Base-by-base conservation (phyloP, 2,797 vertebrate genomes). In the Heteromormyrus szaboi region DNA sequence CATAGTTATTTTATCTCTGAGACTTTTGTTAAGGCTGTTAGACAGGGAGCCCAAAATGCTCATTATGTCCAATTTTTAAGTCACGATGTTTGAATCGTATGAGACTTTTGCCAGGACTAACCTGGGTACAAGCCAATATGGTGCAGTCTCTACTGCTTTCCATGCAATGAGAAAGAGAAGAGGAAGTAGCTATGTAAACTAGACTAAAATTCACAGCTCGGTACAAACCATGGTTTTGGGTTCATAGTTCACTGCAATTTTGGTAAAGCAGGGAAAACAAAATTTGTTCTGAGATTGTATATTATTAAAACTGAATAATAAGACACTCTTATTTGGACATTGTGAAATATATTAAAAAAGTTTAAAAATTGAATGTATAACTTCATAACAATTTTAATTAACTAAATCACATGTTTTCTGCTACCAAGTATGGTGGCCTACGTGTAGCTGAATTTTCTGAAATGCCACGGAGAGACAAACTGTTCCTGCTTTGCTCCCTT, bases 21-120 rank as follows among this genome's bases (percentile, higher is more conserved):
- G 19, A 89, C 96, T 96, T 97, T 98, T 98, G 93, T 90, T 96
- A 92, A 95, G 96, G 86, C 96, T 96, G 96, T 97, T 97, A 94
- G 96, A 97, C 93, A 95, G 90, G 89, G 96, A 94, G 88, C 95
- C 96, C 90, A 97, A 91, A 90, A 95, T 94, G 90, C 94, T 95
- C 56, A 12, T 29, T 29, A 14, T 14, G 11, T 33, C 56, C 56
- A 22, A n/a, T 22, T 22, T n/a, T 59, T 22, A 62, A 22, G n/a
- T 62, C 56, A 62, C 25, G n/a, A 25, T 9, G 56, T 9, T 22
- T 62, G n/a, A 62, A 9, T 62, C 7, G 25, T 9, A 22, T 62
- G 56, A 62, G 7, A 62, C n/a, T 62, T 25, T 62, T 25, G 7
- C 56, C 56, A 25, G n/a, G 14, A 22, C 56, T 62, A 62, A 62